Percentiles rank a stretch among this genome's conserved stretches.
phyloP scores from a whole-genome alignment of 2,888 invertebrate species.

The Amphipyra tragopoginis region DNA sequence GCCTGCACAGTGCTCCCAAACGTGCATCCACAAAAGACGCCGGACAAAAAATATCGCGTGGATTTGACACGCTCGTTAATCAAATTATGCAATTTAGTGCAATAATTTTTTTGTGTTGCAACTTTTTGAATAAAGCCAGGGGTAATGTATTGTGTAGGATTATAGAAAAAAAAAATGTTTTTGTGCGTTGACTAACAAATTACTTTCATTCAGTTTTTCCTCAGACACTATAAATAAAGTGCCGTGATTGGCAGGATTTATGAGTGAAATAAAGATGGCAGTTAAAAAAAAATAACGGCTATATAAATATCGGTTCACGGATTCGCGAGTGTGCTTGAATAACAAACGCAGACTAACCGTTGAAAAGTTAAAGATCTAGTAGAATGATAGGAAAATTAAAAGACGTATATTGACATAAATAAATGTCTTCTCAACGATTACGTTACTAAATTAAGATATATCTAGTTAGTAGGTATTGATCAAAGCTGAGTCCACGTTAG shows the following conservation, averaged over 20 bases:
- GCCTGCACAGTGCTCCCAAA: slow-evolving; percentile 69
- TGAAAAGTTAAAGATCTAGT: slow-evolving; percentile 54
- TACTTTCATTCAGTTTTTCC: slow-evolving; percentile 48
- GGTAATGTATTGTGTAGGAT: slow-evolving; percentile 27
- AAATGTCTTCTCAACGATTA: slow-evolving; percentile 45
- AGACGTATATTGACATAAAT: slow-evolving; percentile 39
- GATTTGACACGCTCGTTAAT: slow-evolving; percentile 79
- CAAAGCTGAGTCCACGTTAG: slow-evolving; percentile 30
- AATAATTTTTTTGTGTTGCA: slow-evolving; percentile 67
- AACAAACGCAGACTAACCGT: slow-evolving; percentile 46
- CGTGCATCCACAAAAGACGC: slow-evolving; percentile 69
- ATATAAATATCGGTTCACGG: slow-evolving; percentile 51
- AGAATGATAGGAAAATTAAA: slow-evolving; percentile 58
- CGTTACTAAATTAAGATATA: slow-evolving; percentile 42
- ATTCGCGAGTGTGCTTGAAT: slow-evolving; percentile 48
- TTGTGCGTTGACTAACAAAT: slow-evolving; percentile 50
- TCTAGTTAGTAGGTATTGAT: slow-evolving; percentile 33
- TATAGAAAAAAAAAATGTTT: slow-evolving; percentile 27
- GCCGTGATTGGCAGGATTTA: slow-evolving; percentile 58
- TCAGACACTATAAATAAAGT: slow-evolving; percentile 49
- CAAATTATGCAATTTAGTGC: slow-evolving; percentile 81
- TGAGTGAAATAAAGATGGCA: slow-evolving; percentile 56
- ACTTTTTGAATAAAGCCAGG: slow-evolving; percentile 57
- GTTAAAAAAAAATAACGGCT: slow-evolving; percentile 48
- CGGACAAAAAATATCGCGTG: slow-evolving; percentile 65